phyloP scores from a whole-genome alignment of 2,113 vertebrate genomes.

The Mirounga angustirostris region DNA sequence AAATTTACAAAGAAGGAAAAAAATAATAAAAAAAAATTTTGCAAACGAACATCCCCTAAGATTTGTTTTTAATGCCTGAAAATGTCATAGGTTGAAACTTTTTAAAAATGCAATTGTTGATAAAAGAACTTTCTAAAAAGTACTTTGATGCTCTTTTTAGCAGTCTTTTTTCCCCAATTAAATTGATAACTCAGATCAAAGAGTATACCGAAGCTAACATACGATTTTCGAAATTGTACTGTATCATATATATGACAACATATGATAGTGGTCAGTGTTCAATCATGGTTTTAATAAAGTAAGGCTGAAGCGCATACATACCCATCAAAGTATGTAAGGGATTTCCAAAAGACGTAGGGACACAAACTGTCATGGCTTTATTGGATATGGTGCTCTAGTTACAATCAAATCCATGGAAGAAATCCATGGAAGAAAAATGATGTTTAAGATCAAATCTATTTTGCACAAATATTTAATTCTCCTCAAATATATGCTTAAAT shows the following conservation, averaged over 20 bases:
- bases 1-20: neutral
- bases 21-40: neutral
- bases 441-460: neutral
- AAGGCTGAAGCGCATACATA: rapidly evolving
- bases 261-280: neutral
- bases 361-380: neutral
- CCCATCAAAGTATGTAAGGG: neutral
- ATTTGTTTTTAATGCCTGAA: neutral
- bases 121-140: neutral
- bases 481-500: neutral
- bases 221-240: neutral
- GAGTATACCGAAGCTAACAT: neutral
- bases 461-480: neutral
- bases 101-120: neutral
- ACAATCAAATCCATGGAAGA: neutral
- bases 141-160: neutral
- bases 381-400: neutral
- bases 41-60: neutral
- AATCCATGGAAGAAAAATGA: neutral
- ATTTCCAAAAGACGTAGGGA: neutral
- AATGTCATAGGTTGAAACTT: neutral
- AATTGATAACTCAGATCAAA: neutral
- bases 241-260: neutral
- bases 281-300: neutral
- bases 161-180: neutral